These are phyloP conservation scores for Siniperca chuatsi DNA, from an alignment of 2,113 vertebrate genomes.

Conservation along the genomic window DNA sequence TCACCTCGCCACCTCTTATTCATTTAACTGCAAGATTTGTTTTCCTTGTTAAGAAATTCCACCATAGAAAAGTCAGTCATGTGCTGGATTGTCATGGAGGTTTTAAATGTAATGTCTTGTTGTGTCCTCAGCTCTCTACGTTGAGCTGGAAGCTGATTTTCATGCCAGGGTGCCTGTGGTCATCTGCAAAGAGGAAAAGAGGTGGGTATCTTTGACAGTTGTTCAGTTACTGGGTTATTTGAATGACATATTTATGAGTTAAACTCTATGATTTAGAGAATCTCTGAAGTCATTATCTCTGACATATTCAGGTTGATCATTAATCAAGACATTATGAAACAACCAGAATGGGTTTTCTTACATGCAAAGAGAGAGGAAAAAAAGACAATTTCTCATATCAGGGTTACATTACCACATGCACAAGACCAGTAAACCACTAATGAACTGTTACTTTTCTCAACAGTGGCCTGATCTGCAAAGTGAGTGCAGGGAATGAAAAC, in stretches of 20 bases:
- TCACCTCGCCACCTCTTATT: conserved; percentile 68
- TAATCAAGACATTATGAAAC: neutral
- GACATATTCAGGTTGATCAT: neutral
- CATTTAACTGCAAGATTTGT: neutral
- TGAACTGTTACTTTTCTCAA: conserved; percentile 43
- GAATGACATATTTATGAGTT: neutral
- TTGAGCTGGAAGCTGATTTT: conserved; percentile 93
- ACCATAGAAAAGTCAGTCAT: neutral
- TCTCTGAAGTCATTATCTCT: neutral
- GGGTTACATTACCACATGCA: neutral
- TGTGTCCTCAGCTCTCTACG: conserved; percentile 86
- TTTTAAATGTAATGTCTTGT: conserved; percentile 25
- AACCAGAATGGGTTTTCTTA: neutral
- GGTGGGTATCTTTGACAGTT: conserved; percentile 76
- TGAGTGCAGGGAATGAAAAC: conserved; percentile 95
- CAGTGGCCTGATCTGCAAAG: conserved; percentile 94
- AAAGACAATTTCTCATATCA: neutral
- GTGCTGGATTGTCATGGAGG: neutral
- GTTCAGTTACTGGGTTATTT: neutral
- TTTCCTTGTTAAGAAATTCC: neutral
- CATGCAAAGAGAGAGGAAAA: neutral
- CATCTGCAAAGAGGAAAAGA: conserved; percentile 93
- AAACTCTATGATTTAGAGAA: neutral
- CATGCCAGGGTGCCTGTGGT: conserved; percentile 94
- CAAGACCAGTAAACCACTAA: neutral